These are phyloP conservation scores for Phyllotreta striolata DNA, from an alignment of 2,888 invertebrate species.

Conservation along the genomic window DNA sequence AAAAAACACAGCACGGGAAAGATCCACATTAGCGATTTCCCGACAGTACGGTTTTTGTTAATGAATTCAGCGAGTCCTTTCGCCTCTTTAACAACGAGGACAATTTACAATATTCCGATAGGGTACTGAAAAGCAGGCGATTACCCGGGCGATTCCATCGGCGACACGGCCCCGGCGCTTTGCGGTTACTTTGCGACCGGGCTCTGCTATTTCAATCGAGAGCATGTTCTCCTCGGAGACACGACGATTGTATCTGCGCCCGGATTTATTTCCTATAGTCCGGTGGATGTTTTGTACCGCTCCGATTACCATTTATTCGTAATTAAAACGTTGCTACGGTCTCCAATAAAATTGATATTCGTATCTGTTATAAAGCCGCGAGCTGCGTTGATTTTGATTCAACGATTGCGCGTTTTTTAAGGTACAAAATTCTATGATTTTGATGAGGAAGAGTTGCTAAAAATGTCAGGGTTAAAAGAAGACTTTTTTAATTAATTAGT, in stretches of 20 bases:
- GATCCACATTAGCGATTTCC: too few species aligned
- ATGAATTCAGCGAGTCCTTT: constrained; percentile 39
- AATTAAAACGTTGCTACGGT: too few species aligned
- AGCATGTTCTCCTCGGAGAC: constrained; percentile 57
- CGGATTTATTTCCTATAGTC: constrained; percentile 27
- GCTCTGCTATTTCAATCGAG: constrained; percentile 58
- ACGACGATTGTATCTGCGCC: constrained; percentile 57
- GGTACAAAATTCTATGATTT: too few species aligned
- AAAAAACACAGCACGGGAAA: too few species aligned
- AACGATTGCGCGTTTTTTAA: too few species aligned
- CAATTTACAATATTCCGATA: constrained; percentile 47
- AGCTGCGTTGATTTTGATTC: too few species aligned
- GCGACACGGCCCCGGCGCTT: constrained; percentile 46
- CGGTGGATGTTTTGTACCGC: constrained; percentile 4
- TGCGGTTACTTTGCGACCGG: constrained; percentile 49
- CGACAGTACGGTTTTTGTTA: constrained; percentile 32
- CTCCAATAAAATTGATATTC: too few species aligned
- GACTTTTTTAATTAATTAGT: too few species aligned
- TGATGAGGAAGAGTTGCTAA: too few species aligned
- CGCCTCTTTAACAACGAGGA: constrained; percentile 37
- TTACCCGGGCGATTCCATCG: constrained; percentile 42
- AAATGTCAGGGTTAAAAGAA: too few species aligned
- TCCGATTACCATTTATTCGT: too few species aligned
- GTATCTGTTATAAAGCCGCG: too few species aligned
- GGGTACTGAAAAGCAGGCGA: constrained; percentile 42